phyloP scores from a whole-genome alignment of 2,113 vertebrate genomes.

The Eurypyga helias region DNA sequence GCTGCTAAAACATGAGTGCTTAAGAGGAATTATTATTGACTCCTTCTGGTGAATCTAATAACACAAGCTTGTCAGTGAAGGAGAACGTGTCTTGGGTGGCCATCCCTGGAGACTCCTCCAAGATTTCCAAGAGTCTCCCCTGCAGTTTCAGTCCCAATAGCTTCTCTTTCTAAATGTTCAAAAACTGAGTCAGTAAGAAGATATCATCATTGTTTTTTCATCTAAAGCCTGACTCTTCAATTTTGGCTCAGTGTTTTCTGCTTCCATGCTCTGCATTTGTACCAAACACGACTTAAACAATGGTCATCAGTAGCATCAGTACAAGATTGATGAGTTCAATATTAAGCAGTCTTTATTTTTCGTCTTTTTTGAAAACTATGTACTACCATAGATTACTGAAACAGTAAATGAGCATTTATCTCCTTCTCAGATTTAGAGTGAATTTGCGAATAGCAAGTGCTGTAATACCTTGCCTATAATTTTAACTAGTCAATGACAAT shows the following conservation, averaged over 20 bases:
- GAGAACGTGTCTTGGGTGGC: not conserved
- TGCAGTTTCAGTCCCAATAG: not conserved
- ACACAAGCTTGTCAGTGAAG: not conserved
- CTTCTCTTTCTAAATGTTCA: not conserved
- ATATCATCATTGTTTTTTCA: not conserved
- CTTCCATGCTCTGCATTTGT: not conserved
- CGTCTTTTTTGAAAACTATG: not conserved
- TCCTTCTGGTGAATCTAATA: not conserved
- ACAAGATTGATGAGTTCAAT: not conserved
- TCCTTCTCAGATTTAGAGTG: not conserved
- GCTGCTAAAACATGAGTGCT: not conserved
- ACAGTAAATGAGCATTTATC: not conserved
- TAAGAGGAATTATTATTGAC: not conserved
- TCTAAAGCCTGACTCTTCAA: not conserved
- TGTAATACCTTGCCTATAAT: not conserved
- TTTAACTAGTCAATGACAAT: not conserved
- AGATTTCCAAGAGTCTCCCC: not conserved
- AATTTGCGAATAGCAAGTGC: not conserved
- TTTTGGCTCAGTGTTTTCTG: not conserved
- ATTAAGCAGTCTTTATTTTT: not conserved
- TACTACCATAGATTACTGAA: not conserved
- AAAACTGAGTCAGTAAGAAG: not conserved
- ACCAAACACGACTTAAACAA: not conserved
- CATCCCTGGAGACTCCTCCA: not conserved
- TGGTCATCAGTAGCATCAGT: not conserved